A percentile compares a stretch with the other conserved stretches of the same genome.
Evolutionary conservation across 2,888 invertebrate species (phyloP).

Genomic region (Andrena bicolor): DNA sequence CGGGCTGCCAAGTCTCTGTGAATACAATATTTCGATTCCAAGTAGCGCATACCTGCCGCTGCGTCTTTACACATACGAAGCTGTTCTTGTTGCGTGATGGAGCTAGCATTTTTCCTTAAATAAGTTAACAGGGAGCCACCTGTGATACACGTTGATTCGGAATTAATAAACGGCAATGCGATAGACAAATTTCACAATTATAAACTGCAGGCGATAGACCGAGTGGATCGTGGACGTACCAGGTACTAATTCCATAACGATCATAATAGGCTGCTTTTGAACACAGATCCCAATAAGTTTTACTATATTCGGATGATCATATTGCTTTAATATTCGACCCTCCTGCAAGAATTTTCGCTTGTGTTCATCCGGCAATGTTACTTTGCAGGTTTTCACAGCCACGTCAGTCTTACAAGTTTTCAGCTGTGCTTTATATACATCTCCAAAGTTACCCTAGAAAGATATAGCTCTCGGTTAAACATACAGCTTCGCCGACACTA

Average conservation of each 20-base stretch:
- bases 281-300: conserved; percentile 98
- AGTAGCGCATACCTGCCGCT: conserved; percentile 97
- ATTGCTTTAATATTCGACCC: conserved; percentile 97
- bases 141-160: conserved; percentile 82
- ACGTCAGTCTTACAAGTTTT: conserved; percentile 94
- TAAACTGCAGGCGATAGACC: background rate
- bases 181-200: background rate
- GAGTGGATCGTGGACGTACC: conserved; percentile 85
- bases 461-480: conserved; percentile 9
- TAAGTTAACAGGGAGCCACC: conserved; percentile 97
- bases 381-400: conserved; percentile 97
- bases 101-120: conserved; percentile 91
- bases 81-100: conserved; percentile 89
- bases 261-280: conserved; percentile 99
- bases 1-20: conserved; percentile 98
- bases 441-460: conserved; percentile 97
- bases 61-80: conserved; percentile 97
- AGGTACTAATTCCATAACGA: conserved; percentile 98
- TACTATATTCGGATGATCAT: conserved; percentile 98
- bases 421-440: conserved; percentile 96
- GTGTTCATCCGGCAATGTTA: conserved; percentile 96
- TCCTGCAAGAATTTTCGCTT: conserved; percentile 98
- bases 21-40: conserved; percentile 98
- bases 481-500: background rate
- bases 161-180: conserved; percentile 42